Evolutionary conservation across 2,797 vertebrate species (phyloP).

Genomic region (Linurgus olivaceus): DNA sequence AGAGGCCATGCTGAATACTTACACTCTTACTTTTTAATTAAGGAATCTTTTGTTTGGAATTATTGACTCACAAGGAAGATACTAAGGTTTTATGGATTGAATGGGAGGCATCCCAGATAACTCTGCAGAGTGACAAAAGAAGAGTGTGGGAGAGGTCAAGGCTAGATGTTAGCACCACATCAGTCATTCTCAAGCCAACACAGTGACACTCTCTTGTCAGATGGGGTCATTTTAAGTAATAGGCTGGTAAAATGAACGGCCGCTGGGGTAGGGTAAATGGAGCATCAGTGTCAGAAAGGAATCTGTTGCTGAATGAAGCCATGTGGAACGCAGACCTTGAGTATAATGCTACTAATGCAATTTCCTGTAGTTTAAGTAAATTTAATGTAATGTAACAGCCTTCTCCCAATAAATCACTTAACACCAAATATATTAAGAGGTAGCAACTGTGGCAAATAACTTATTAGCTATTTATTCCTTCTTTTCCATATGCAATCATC

Average conservation of each 20-base stretch:
- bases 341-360: conserved; percentile 65
- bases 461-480: background rate
- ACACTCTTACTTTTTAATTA: conserved; percentile 19
- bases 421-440: background rate
- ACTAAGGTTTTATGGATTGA: conserved; percentile 48
- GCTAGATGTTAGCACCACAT: conserved; percentile 89
- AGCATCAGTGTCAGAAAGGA: conserved; percentile 83
- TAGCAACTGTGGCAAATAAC: background rate
- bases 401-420: conserved; percentile 72
- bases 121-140: conserved; percentile 67
- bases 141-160: conserved; percentile 83
- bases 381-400: conserved; percentile 64
- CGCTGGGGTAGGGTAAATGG: conserved; percentile 71
- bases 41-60: conserved; percentile 34
- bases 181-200: conserved; percentile 83
- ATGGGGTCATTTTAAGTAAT: conserved; percentile 82
- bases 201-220: conserved; percentile 84
- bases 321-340: conserved; percentile 79
- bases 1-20: background rate
- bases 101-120: conserved; percentile 66
- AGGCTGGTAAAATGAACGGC: conserved; percentile 68
- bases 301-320: conserved; percentile 85
- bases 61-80: conserved; percentile 31
- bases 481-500: background rate
- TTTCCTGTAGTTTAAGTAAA: conserved; percentile 64